These are phyloP conservation scores for Helicorthomorpha holstii DNA, from an alignment of 1,140 invertebrate species.

Conservation along the genomic window DNA sequence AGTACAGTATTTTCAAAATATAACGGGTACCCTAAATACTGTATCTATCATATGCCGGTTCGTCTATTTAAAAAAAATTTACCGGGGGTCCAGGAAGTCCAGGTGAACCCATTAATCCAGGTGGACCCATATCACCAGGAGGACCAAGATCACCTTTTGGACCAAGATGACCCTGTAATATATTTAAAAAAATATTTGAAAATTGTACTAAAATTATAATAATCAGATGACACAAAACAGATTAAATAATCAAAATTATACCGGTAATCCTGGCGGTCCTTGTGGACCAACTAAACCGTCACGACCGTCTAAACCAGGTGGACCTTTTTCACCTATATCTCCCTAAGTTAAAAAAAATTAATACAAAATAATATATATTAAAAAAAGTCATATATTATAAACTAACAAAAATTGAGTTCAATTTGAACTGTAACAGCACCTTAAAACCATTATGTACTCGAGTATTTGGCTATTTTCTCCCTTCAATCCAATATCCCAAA, in stretches of 20 bases:
- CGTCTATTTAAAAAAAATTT: constrained; percentile 10
- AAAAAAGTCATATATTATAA: too few relatives aligned
- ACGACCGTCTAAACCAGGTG: constrained; percentile 28
- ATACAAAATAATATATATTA: too few relatives aligned
- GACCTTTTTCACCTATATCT: constrained; percentile 13
- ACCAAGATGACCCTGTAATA: constrained; percentile 47
- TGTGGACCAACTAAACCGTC: constrained; percentile 43
- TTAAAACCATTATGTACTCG: too few relatives aligned
- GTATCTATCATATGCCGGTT: too few relatives aligned
- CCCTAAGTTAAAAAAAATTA: constrained; percentile 7
- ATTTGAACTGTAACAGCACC: too few relatives aligned
- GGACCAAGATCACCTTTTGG: constrained; percentile 68
- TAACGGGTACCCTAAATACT: too few relatives aligned
- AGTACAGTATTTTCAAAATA: too few relatives aligned
- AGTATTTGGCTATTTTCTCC: constrained; percentile 25
- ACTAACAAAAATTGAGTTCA: too few relatives aligned
- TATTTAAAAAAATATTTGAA: background rate
- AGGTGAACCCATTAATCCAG: constrained; percentile 66
- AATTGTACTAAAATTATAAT: constrained; percentile 1
- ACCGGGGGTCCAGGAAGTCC: constrained; percentile 48
- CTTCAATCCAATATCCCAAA: constrained; percentile 21
- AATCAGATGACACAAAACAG: background rate
- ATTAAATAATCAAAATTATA: constrained; percentile 21
- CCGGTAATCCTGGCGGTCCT: constrained; percentile 51
- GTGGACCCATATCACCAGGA: constrained; percentile 66